These are phyloP conservation scores for Calameuta idolon DNA, from an alignment of 2,888 invertebrate species.

Conservation along the genomic window DNA sequence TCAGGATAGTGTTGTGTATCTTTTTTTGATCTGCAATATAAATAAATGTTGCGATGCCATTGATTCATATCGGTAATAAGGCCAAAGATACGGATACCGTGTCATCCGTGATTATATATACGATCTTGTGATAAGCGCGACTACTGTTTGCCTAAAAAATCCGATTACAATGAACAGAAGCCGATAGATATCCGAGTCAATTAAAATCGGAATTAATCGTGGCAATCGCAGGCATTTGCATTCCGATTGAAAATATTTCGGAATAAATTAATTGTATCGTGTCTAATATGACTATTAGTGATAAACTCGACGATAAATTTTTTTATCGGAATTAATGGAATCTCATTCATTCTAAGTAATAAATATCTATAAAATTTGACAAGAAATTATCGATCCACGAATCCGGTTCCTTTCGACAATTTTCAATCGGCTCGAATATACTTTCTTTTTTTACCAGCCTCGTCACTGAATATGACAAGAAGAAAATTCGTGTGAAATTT, in stretches of 20 bases:
- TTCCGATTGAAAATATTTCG: no score
- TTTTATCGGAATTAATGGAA: no score
- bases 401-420: no score
- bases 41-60: not conserved
- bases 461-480: not conserved
- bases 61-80: not conserved
- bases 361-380: no score
- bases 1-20: not conserved
- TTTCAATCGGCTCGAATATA: no score
- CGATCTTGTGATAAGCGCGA: not conserved
- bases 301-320: no score
- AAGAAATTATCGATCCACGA: no score
- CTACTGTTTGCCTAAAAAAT: not conserved
- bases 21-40: not conserved
- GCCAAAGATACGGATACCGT: not conserved
- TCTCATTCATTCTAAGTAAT: no score
- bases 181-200: not conserved
- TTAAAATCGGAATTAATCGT: not conserved
- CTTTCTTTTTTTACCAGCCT: not conserved
- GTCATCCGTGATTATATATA: not conserved
- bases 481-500: not conserved
- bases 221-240: no score
- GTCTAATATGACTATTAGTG: no score
- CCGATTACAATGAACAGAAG: not conserved
- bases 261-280: no score